Conservation (phyloP, 1,140 invertebrate genomes). For the Medauroidea extradentata region DNA sequence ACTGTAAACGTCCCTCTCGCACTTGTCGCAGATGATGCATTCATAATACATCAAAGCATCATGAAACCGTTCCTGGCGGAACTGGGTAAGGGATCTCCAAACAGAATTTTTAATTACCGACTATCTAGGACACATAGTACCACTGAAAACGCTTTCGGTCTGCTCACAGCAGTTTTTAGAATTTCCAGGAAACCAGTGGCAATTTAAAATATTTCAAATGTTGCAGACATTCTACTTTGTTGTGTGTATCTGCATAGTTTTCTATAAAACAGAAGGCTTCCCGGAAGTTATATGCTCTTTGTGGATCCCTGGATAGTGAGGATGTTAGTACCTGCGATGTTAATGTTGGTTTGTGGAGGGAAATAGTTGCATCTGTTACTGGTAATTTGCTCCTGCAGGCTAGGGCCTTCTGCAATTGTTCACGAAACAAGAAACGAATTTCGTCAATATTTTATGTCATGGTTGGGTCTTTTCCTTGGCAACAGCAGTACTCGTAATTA, state of each 20-base stretch:
- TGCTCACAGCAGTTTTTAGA: conserved; percentile 22
- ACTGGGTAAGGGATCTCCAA: conserved; percentile 17
- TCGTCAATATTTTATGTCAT: too few relatives aligned
- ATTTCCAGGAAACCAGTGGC: conserved; percentile 17
- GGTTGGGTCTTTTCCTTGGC: too few relatives aligned
- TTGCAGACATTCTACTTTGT: conserved; percentile 28
- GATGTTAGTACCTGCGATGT: too few relatives aligned
- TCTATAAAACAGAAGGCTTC: too few relatives aligned
- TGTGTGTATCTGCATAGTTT: conserved; percentile 15
- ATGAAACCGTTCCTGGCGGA: conserved; percentile 29
- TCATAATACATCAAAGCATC: conserved; percentile 27
- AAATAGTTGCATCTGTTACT: too few relatives aligned
- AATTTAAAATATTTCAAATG: conserved; percentile 21
- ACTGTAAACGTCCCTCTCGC: conserved; percentile 18
- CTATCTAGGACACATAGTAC: conserved; percentile 29
- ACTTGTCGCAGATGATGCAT: conserved; percentile 40
- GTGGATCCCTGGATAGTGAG: too few relatives aligned
- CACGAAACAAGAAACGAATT: too few relatives aligned
- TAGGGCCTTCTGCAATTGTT: too few relatives aligned
- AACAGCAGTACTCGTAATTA: too few relatives aligned
- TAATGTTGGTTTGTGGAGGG: too few relatives aligned
- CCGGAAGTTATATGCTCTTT: too few relatives aligned
- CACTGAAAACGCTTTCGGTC: conserved; percentile 43
- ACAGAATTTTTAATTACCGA: conserved; percentile 31
- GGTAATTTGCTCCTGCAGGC: too few relatives aligned